A percentile compares a stretch with the other conserved stretches of the same genome.
phyloP scores from a whole-genome alignment of 2,113 vertebrate genomes.

The Recurvirostra avosetta region DNA sequence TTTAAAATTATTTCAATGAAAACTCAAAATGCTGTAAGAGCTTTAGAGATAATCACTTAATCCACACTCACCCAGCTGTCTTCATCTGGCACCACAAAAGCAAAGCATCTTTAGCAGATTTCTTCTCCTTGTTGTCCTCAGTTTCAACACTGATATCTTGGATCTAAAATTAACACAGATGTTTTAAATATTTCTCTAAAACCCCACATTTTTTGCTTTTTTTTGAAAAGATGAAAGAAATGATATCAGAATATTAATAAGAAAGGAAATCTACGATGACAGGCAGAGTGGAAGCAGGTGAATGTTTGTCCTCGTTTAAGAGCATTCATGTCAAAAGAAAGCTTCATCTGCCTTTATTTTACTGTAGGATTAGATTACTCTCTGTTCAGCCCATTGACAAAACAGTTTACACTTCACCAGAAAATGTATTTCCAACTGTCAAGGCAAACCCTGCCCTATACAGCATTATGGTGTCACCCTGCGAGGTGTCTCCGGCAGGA shows the following conservation, averaged over 20 bases:
- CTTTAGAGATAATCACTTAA: not conserved
- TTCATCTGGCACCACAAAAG: constrained; percentile 99
- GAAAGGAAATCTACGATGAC: not conserved
- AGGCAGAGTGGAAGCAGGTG: not conserved
- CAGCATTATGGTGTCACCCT: not conserved
- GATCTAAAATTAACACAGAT: constrained; percentile 77
- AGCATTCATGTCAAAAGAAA: not conserved
- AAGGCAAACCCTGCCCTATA: not conserved
- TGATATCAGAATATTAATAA: not conserved
- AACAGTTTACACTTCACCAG: not conserved
- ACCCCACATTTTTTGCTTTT: not conserved
- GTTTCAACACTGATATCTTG: constrained; percentile 98
- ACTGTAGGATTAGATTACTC: not conserved
- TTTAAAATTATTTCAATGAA: constrained; percentile 11
- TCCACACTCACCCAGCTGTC: constrained; percentile 89
- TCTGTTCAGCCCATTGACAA: not conserved
- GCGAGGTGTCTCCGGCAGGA: not conserved
- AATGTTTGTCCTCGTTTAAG: not conserved
- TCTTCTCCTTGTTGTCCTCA: constrained; percentile 96
- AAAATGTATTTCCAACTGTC: not conserved
- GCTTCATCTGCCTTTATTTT: not conserved
- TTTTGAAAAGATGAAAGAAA: not conserved
- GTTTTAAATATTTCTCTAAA: not conserved
- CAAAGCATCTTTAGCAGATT: constrained; percentile 94
- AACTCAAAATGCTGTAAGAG: not conserved